Conservation (phyloP, 2,797 vertebrate genomes). For the Lemur catta region DNA sequence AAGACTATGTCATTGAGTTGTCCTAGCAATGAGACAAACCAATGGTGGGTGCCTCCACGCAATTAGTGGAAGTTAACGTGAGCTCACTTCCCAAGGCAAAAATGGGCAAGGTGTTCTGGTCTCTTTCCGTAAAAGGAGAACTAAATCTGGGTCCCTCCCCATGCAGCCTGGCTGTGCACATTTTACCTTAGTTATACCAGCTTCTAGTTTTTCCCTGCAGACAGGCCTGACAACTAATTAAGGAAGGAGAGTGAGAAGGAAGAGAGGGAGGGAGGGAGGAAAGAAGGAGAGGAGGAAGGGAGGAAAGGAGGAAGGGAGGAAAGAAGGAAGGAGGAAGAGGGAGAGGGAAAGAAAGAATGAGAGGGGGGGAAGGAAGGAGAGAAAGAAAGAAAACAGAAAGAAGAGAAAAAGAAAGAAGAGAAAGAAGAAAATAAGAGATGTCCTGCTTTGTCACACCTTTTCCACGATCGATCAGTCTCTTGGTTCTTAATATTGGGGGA, state of each 20-base stretch:
- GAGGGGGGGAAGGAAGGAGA: background rate
- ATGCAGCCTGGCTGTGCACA: background rate
- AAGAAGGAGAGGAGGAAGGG: fast-evolving
- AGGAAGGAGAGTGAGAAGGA: background rate
- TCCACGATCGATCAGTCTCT: background rate
- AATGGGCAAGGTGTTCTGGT: background rate
- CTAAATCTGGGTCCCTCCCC: background rate
- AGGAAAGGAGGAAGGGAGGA: fast-evolving
- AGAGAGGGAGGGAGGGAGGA: background rate
- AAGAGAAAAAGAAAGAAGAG: background rate
- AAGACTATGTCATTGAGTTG: background rate
- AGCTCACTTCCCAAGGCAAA: background rate
- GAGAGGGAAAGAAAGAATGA: fast-evolving
- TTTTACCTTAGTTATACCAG: background rate
- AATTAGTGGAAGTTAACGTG: fast-evolving
- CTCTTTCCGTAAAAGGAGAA: background rate
- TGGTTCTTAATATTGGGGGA: background rate
- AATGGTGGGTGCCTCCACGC: fast-evolving
- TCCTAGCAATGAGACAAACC: fast-evolving
- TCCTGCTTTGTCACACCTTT: background rate
- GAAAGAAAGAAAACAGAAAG: background rate
- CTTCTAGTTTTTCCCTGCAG: background rate
- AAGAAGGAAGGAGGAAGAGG: fast-evolving
- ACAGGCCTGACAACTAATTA: no score
- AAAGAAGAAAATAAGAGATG: background rate